A percentile compares a stretch with the other conserved stretches of the same genome.
phyloP scores from a whole-genome alignment of 1,140 invertebrate species.

The Danaus melanippus region DNA sequence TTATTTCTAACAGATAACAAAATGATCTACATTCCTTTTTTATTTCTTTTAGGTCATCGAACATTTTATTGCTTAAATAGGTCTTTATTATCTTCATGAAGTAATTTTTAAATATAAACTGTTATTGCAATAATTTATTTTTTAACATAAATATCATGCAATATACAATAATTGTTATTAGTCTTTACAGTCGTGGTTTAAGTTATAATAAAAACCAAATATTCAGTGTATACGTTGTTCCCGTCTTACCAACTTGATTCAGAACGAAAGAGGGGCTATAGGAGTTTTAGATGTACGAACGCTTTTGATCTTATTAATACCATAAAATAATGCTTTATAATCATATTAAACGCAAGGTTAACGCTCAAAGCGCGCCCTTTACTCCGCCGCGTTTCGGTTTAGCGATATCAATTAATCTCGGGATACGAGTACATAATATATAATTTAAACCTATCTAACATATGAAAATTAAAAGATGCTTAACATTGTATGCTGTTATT shows the following conservation, averaged over 20 bases:
- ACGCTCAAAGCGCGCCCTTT: conserved; percentile 53
- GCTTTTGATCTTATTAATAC: conserved; percentile 48
- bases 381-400: conserved; percentile 50
- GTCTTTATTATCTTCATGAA: no score
- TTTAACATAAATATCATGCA: no score
- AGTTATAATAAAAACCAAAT: no score
- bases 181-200: no score
- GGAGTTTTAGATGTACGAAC: conserved; percentile 58
- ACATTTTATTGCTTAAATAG: no score
- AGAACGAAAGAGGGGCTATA: conserved; percentile 34
- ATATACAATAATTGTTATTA: no score
- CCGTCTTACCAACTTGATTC: conserved; percentile 36
- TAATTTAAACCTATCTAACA: conserved; percentile 2
- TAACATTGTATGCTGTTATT: background rate
- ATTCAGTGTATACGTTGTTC: conserved; percentile 16
- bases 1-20: no score
- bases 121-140: no score
- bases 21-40: no score
- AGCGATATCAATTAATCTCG: conserved; percentile 73
- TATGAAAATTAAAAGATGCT: background rate
- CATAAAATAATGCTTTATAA: conserved; percentile 78
- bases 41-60: no score
- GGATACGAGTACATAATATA: background rate
- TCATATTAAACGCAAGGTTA: conserved; percentile 79
- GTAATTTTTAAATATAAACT: no score